A percentile compares a stretch with the other conserved stretches of the same genome.
phyloP scores from a whole-genome alignment of 2,888 invertebrate species.

The Prosapia bicincta region DNA sequence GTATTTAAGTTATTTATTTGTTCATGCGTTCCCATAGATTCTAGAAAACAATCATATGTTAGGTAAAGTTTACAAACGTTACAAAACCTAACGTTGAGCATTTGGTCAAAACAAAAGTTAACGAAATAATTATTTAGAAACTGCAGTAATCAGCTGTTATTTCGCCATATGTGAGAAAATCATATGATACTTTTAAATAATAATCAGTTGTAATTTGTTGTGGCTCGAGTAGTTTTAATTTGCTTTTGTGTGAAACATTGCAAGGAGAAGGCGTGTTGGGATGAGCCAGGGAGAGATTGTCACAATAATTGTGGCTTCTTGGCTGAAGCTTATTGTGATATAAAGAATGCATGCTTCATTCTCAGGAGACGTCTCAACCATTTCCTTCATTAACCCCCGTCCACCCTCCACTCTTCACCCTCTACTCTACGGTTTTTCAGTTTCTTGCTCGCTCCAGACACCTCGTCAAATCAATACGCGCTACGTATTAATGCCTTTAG shows the following conservation, averaged over 20 bases:
- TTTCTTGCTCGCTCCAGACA: background rate
- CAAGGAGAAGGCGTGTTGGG: background rate
- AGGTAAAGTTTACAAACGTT: no score
- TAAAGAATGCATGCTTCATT: conserved; percentile 19
- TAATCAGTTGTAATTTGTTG: no score
- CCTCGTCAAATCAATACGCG: background rate
- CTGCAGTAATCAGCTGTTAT: no score
- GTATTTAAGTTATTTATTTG: no score
- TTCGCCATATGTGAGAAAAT: no score
- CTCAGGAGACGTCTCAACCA: conserved; percentile 14
- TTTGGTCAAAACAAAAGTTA: no score
- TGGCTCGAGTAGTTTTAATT: background rate
- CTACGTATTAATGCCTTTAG: no score
- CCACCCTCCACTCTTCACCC: background rate
- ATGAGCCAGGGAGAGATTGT: background rate
- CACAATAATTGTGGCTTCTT: conserved; percentile 21
- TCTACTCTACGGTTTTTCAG: background rate
- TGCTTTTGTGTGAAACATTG: background rate
- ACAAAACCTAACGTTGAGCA: no score
- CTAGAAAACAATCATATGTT: no score
- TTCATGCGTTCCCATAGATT: no score
- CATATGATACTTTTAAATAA: no score
- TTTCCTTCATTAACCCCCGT: conserved; percentile 23
- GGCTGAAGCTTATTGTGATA: conserved; percentile 20
- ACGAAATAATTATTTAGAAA: no score